Evolutionary conservation across 1,140 invertebrate species (phyloP), one percentile per base, ranked within the genome.

Genomic region (Tetranychus cinnabarinus): DNA sequence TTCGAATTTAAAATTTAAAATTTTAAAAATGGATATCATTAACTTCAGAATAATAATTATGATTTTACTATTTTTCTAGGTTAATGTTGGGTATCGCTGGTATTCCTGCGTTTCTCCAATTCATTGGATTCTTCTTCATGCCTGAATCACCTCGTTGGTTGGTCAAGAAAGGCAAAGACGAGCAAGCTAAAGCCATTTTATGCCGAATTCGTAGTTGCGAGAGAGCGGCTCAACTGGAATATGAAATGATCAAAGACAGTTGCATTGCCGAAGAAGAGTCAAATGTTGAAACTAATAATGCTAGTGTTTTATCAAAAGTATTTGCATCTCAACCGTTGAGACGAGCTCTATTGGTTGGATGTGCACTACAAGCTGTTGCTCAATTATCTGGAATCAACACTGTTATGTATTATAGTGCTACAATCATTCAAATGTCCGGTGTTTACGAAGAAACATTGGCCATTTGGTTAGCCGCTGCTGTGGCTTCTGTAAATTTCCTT

Each of bases 351-450:
- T 39, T 79, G n/a, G 70, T 82, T 8, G 80, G 80, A 2, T 79
- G 76, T 67, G 67, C 74, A 46, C 69, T 81, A 12, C 78, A 80
- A 64, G 70, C 75, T 46, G 73, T 80, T 54, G 79, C 81, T 67
- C 79, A 80, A 67, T 64, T 81, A 3, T 72, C 76, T 15, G 80
- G 80, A 48, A 80, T 81, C 65, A 82, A 81, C 65, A 80, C 78
- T 12, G 77, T 81, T 50, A 81, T 81, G 79, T 81, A 72, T 62
- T 63, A 66, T 23, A 66, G 47, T 54, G 78, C 78, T 6, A 78
- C 76, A 36, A 81, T 82, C 59, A 81, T 81, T 61, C 71, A 76
- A 56, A 80, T 80, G 74, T 74, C 80, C 1, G 80, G 80, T 36
- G 72, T 81, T 3, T 68, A 71, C 36, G 74, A 76, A 62, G 70